phyloP scores from a whole-genome alignment of 2,113 vertebrate genomes.

The Mungos mungo region DNA sequence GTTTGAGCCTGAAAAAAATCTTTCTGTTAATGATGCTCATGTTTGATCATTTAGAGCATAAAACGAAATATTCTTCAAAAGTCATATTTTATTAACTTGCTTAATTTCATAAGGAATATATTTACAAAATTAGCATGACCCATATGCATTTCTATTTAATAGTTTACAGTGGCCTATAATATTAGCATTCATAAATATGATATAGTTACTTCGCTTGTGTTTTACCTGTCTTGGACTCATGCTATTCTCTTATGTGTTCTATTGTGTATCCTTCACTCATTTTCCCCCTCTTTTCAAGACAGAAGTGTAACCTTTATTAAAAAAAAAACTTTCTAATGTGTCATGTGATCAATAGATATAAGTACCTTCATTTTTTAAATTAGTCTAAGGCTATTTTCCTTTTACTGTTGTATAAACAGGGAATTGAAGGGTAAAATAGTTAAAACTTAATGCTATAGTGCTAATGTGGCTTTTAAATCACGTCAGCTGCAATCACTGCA shows the following conservation, averaged over 20 bases:
- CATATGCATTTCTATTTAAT: slow-evolving; percentile 65
- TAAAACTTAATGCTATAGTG: slow-evolving; percentile 93
- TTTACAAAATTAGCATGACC: slow-evolving; percentile 72
- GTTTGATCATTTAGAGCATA: not conserved
- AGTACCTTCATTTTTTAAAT: slow-evolving; percentile 89
- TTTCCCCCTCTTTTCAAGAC: slow-evolving; percentile 49
- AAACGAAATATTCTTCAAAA: not conserved
- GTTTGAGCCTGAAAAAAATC: not conserved
- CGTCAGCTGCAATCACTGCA: slow-evolving; percentile 93
- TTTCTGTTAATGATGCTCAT: rapidly evolving
- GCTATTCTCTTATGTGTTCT: slow-evolving; percentile 63
- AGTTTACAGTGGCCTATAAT: slow-evolving; percentile 54
- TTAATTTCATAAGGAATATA: not conserved
- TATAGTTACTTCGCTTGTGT: slow-evolving; percentile 72
- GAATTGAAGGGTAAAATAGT: slow-evolving; percentile 92
- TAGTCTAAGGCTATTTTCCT: slow-evolving; percentile 87
- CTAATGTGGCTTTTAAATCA: slow-evolving; percentile 94
- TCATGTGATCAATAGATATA: slow-evolving; percentile 86
- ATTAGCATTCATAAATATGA: slow-evolving; percentile 48
- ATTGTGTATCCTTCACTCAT: not conserved
- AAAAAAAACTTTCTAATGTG: slow-evolving; percentile 78
- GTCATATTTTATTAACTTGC: not conserved
- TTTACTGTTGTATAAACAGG: slow-evolving; percentile 92
- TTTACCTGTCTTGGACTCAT: slow-evolving; percentile 74
- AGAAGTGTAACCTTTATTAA: slow-evolving; percentile 76